Percentiles rank a stretch among this genome's conserved stretches.
phyloP scores from a whole-genome alignment of 2,113 vertebrate species.

The Alaudala cheleensis region DNA sequence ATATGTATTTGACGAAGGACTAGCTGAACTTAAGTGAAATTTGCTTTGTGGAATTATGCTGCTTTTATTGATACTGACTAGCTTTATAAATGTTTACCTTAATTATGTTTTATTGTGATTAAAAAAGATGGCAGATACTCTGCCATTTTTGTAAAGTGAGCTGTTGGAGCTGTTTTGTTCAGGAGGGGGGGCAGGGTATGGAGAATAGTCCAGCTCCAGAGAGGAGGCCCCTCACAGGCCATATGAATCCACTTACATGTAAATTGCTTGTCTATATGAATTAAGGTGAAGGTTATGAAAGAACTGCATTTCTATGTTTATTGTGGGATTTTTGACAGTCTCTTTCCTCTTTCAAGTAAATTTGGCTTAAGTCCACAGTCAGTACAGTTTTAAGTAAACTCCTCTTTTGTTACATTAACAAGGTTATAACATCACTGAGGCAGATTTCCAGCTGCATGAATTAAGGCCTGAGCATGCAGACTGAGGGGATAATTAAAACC shows the following conservation, averaged over 20 bases:
- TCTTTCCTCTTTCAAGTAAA: conserved; percentile 91
- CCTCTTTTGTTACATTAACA: conserved; percentile 89
- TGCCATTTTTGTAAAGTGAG: conserved; percentile 65
- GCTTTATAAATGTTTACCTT: conserved; percentile 74
- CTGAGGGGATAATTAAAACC: conserved; percentile 80
- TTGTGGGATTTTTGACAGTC: conserved; percentile 88
- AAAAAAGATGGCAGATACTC: conserved; percentile 69
- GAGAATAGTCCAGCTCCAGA: conserved; percentile 59
- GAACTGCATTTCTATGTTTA: conserved; percentile 85
- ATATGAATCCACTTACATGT: conserved; percentile 91
- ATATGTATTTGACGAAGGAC: conserved; percentile 27
- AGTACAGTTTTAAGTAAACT: conserved; percentile 88
- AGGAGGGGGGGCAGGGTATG: conserved; percentile 33
- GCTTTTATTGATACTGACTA: conserved; percentile 69
- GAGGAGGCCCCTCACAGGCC: conserved; percentile 74
- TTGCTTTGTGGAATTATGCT: conserved; percentile 45
- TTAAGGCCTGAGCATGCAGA: conserved; percentile 69
- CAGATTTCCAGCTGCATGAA: conserved; percentile 82
- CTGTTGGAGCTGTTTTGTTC: conserved; percentile 3
- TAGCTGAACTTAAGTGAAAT: conserved; percentile 44
- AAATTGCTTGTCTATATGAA: conserved; percentile 89
- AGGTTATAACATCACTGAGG: conserved; percentile 84
- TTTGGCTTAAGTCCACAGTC: conserved; percentile 86
- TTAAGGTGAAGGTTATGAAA: conserved; percentile 86
- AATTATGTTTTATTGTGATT: conserved; percentile 72